Evolutionary conservation across 2,888 invertebrate genomes (phyloP).

Genomic region (Stenchaetothrips biformis): DNA sequence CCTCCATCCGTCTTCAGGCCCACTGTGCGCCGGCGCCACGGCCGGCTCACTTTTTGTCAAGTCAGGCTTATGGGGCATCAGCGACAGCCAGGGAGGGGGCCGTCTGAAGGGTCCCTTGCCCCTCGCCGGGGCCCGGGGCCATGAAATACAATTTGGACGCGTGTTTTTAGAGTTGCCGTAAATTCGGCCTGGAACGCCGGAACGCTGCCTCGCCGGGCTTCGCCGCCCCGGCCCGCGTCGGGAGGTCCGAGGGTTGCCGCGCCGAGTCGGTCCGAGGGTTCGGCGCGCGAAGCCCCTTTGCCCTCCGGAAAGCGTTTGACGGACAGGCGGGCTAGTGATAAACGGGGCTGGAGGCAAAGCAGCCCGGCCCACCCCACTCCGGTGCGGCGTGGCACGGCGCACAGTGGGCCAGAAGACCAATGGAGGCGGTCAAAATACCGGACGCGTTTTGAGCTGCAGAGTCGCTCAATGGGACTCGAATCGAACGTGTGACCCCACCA

Average conservation of each 20-base stretch:
- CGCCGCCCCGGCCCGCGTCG: neutral
- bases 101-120: neutral
- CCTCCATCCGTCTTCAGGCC: too few relatives aligned
- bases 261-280: neutral
- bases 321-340: slow-evolving; percentile 8
- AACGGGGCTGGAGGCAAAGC: slow-evolving; percentile 12
- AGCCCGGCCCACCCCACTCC: neutral
- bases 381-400: neutral
- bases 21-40: too few relatives aligned
- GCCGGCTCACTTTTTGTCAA: neutral
- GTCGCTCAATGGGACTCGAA: too few relatives aligned
- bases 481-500: too few relatives aligned
- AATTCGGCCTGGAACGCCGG: neutral
- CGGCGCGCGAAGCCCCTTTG: neutral
- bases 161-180: slow-evolving; percentile 21
- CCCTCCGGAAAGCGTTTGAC: neutral
- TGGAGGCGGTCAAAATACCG: too few relatives aligned
- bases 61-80: slow-evolving; percentile 1
- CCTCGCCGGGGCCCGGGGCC: neutral
- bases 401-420: too few relatives aligned
- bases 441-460: too few relatives aligned
- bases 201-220: neutral
- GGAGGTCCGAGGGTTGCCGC: neutral
- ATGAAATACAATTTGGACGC: slow-evolving; percentile 21
- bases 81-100: neutral